Evolutionary conservation across 2,797 vertebrate species (phyloP), one percentile per base, ranked within the genome.

Genomic region (Diplodus sargus): DNA sequence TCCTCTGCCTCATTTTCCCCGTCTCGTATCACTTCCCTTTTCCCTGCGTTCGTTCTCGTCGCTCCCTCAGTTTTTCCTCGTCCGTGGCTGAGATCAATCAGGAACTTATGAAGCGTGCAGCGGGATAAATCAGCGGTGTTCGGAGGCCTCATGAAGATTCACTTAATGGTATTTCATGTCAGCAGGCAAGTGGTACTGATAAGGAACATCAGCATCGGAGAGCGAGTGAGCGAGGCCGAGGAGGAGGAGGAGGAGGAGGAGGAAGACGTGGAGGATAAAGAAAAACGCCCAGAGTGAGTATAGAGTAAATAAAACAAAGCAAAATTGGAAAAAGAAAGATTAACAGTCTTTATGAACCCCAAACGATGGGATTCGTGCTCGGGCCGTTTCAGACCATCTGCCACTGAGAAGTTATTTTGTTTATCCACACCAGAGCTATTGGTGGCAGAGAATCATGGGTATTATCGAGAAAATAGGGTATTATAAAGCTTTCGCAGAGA

Each of bases 71-170:
- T 23, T 65, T 43, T 66, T 59, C 52, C n/a, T 51, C 15, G 12
- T 74, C 43, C 4, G 10, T 4, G 0, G n/a, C 60, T 39, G 42
- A 76, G 78, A 81, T 89, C 80, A 82, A 84, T 87, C 82, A 76
- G 60, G 53, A 74, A 39, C 48, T 81, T 58, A 73, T 73, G 76
- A 75, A 78, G 80, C 76, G 23, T 79, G 78, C 76, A 47, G 73
- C 34, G 3, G 76, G 81, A 87, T 79, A 65, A 79, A 83, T 84
- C 79, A 68, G 71, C 17, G 34, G 53, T 45, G 61, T 78, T 81
- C 20, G 69, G 64, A 78, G n/a, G 49, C 71, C 82, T 85, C 53
- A 11, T 76, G 81, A 84, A 85, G 78, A 87, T 78, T 83, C 18
- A 54, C 64, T 80, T 69, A 39, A 63, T 59, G 63, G 47, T 63